Evolutionary conservation across 2,888 invertebrate species (phyloP).

Genomic region (Pachydiplax longipennis): DNA sequence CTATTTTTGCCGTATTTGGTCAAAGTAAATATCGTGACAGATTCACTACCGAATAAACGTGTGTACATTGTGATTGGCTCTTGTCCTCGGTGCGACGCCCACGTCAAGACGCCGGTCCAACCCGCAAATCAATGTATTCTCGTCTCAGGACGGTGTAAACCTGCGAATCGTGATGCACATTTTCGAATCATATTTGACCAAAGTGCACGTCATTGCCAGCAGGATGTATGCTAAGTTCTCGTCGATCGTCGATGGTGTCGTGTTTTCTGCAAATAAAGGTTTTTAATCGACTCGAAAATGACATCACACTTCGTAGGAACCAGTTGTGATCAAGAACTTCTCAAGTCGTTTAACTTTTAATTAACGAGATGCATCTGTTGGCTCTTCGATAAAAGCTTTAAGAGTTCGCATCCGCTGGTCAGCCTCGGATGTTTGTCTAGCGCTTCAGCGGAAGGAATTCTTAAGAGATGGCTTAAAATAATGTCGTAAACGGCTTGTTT

Average conservation of each 20-base stretch:
- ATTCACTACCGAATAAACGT: not conserved
- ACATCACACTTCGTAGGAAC: too few species aligned
- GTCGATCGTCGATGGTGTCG: not conserved
- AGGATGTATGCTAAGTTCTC: not conserved
- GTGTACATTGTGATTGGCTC: not conserved
- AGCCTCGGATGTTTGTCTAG: too few species aligned
- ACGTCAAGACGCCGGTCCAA: not conserved
- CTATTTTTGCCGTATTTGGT: not conserved
- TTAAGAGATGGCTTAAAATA: too few species aligned
- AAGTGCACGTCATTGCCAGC: not conserved
- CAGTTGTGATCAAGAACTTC: too few species aligned
- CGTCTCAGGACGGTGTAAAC: not conserved
- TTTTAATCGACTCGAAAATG: too few species aligned
- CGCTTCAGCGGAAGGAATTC: too few species aligned
- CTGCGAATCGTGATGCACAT: not conserved
- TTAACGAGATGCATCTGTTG: too few species aligned
- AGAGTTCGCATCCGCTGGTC: too few species aligned
- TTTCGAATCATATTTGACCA: not conserved
- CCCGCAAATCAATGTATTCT: not conserved
- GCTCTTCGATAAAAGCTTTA: too few species aligned
- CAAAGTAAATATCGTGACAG: not conserved
- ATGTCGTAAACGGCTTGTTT: too few species aligned
- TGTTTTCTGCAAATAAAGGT: not conserved
- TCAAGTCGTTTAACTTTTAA: too few species aligned
- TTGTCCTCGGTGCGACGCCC: not conserved